Evolutionary conservation across 53 echinoderm and acorn worm species (phyloP).

Genomic region (Antedon mediterranea): DNA sequence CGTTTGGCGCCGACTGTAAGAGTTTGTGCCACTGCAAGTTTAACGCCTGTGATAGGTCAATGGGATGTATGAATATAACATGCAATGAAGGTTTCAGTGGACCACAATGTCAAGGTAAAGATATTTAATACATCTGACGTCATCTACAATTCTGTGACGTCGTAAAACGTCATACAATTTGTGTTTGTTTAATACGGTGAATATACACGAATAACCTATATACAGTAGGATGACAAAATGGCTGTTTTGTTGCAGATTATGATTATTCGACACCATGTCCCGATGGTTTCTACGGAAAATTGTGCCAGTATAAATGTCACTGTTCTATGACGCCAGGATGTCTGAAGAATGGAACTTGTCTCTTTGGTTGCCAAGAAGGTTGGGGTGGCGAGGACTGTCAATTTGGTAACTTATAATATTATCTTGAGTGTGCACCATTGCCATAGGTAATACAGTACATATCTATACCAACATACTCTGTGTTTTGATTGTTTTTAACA

Average conservation of each 20-base stretch:
- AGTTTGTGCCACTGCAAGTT: neutral
- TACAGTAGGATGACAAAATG: too few relatives aligned
- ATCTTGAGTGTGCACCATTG: too few relatives aligned
- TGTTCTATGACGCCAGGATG: neutral
- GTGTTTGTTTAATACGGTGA: too few relatives aligned
- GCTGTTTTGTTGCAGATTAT: neutral
- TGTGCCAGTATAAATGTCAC: neutral
- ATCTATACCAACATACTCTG: too few relatives aligned
- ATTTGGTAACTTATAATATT: too few relatives aligned
- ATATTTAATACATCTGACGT: too few relatives aligned
- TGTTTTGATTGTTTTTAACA: too few relatives aligned
- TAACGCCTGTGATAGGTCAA: neutral
- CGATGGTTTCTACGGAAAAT: neutral
- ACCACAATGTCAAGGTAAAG: neutral
- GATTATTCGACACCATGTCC: neutral
- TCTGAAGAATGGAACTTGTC: neutral
- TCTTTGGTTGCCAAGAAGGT: neutral
- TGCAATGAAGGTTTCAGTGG: neutral
- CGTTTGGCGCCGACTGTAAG: neutral
- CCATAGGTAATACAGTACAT: too few relatives aligned
- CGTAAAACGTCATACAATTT: too few relatives aligned
- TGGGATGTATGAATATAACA: neutral
- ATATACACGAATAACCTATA: too few relatives aligned
- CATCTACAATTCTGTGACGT: too few relatives aligned
- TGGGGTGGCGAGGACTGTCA: neutral